These are phyloP conservation scores for Porites lutea DNA, from an alignment of 64 coral and sea anemone genomes.

Conservation along the genomic window DNA sequence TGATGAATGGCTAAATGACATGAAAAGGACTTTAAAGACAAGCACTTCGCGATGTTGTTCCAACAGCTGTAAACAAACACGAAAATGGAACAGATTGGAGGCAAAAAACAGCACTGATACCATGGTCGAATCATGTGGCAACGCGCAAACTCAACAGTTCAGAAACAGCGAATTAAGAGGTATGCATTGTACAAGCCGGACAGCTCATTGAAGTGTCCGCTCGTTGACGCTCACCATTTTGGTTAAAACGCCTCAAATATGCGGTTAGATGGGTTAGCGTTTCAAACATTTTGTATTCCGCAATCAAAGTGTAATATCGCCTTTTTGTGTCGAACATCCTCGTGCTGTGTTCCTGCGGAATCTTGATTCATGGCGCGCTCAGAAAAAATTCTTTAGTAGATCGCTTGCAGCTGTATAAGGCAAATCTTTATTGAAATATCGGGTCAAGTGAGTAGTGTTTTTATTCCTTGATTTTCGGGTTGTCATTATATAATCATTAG, in stretches of 20 bases:
- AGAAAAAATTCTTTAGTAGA: not conserved
- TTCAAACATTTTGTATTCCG: not conserved
- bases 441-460: conserved; percentile 44
- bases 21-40: not conserved
- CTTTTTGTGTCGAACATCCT: conserved; percentile 4
- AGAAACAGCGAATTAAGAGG: conserved; percentile 16
- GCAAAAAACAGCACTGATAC: not conserved
- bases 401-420: not conserved
- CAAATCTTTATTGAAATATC: conserved; percentile 34
- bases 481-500: conserved; percentile 16
- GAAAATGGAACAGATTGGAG: not conserved
- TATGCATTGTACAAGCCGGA: not conserved
- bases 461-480: not conserved
- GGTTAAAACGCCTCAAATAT: not conserved
- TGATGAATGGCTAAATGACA: not conserved
- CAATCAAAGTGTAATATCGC: conserved; percentile 5
- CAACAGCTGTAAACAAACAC: not conserved
- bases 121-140: not conserved
- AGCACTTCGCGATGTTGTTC: not conserved
- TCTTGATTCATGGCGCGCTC: not conserved
- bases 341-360: not conserved
- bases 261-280: not conserved
- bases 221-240: not conserved
- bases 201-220: not conserved
- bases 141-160: not conserved